A percentile compares a stretch with the other conserved stretches of the same genome.
Evolutionary conservation across 2,797 vertebrate genomes (phyloP).

Genomic region (Hemibagrus guttatus): DNA sequence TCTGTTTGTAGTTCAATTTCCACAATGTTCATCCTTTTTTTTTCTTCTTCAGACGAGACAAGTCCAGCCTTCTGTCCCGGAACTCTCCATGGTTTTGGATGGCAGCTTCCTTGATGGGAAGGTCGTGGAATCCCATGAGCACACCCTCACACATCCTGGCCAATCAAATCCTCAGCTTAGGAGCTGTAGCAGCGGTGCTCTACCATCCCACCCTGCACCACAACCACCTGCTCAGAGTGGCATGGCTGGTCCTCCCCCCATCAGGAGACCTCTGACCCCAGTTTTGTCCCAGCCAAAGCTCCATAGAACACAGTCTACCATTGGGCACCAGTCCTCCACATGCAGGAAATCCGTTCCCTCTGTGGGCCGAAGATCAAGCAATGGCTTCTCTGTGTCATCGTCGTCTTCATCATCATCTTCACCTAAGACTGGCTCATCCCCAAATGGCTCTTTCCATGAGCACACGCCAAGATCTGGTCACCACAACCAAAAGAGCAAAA

Average conservation of each 20-base stretch:
- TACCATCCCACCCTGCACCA: slow-evolving; percentile 48
- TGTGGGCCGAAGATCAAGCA: slow-evolving; percentile 57
- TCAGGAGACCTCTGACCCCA: slow-evolving; percentile 60
- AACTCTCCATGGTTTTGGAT: slow-evolving; percentile 91
- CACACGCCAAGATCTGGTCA: slow-evolving; percentile 44
- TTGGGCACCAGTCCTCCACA: slow-evolving; percentile 50
- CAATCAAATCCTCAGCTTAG: slow-evolving; percentile 40
- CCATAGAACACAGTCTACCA: slow-evolving; percentile 61
- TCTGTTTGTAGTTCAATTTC: neutral
- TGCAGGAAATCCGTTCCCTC: slow-evolving; percentile 61
- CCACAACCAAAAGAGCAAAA: slow-evolving; percentile 57
- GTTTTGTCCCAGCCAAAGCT: slow-evolving; percentile 58
- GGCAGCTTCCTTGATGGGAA: slow-evolving; percentile 74
- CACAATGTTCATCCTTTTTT: neutral
- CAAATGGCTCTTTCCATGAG: slow-evolving; percentile 64
- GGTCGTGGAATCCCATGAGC: slow-evolving; percentile 50
- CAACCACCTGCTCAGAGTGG: slow-evolving; percentile 42
- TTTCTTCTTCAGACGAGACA: slow-evolving; percentile 72
- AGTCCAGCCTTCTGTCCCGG: slow-evolving; percentile 91
- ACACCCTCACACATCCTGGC: slow-evolving; percentile 52
- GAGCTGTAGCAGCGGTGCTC: slow-evolving; percentile 16
- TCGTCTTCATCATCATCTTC: slow-evolving; percentile 66
- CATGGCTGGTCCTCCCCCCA: slow-evolving; percentile 54
- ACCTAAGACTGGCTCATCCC: slow-evolving; percentile 63
- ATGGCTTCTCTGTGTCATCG: slow-evolving; percentile 63